A percentile compares a stretch with the other conserved stretches of the same genome.
Evolutionary conservation across 2,113 vertebrate species (phyloP).

Genomic region (Mastomys natalensis): DNA sequence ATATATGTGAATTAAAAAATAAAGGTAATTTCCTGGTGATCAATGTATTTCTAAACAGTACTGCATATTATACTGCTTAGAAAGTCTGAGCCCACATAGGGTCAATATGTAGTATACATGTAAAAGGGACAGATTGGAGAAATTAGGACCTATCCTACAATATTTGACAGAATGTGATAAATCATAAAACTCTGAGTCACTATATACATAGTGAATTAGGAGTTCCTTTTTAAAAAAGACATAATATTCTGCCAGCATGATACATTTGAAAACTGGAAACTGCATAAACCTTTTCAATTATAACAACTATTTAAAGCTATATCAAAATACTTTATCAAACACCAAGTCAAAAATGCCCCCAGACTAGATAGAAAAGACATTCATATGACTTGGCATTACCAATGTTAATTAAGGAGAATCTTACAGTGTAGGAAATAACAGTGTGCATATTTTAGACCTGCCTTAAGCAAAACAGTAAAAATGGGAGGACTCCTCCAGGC

Average conservation of each 20-base stretch:
- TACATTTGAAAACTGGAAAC: conserved; percentile 48
- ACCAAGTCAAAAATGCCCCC: conserved; percentile 52
- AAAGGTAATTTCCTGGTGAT: conserved; percentile 2
- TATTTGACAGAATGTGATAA: conserved; percentile 22
- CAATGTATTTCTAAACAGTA: conserved; percentile 23
- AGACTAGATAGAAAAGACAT: conserved; percentile 26
- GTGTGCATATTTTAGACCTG: conserved; percentile 40
- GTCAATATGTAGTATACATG: not conserved
- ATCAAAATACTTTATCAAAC: conserved; percentile 39
- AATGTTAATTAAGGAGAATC: conserved; percentile 38
- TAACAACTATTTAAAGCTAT: conserved; percentile 58
- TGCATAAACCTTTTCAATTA: conserved; percentile 36
- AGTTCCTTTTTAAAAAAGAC: conserved; percentile 6
- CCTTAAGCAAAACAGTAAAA: conserved; percentile 63
- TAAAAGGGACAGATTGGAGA: conserved; percentile 45
- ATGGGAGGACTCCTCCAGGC: not conserved
- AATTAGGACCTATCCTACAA: conserved; percentile 17
- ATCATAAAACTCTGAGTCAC: not conserved
- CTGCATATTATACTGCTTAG: not conserved
- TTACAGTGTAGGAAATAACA: not conserved
- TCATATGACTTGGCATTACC: conserved; percentile 34
- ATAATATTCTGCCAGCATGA: conserved; percentile 27
- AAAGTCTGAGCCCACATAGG: not conserved
- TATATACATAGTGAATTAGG: conserved; percentile 51
- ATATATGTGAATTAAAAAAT: conserved; percentile 28